phyloP scores from a whole-genome alignment of 2,113 vertebrate genomes.

The Phylloscopus trochilus region DNA sequence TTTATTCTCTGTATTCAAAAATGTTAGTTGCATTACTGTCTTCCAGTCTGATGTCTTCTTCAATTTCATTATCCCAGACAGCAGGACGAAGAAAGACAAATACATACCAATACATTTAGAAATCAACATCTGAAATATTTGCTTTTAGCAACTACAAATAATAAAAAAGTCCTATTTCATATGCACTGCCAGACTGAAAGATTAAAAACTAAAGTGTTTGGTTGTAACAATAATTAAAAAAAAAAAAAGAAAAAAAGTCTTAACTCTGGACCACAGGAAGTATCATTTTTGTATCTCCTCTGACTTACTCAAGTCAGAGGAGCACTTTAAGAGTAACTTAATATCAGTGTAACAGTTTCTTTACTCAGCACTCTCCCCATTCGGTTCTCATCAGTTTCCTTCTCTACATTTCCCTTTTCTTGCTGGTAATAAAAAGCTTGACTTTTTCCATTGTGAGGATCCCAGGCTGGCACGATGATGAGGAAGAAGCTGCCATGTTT shows the following conservation, averaged over 20 bases:
- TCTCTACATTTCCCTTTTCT: not conserved
- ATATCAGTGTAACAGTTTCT: not conserved
- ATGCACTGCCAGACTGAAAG: not conserved
- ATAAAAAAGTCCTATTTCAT: not conserved
- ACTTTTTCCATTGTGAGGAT: not conserved
- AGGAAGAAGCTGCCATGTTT: not conserved
- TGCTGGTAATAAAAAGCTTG: not conserved
- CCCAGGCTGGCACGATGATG: not conserved
- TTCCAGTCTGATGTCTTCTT: not conserved
- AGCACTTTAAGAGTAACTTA: not conserved
- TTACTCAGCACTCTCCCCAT: not conserved
- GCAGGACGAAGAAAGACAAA: not conserved
- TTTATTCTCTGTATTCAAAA: not conserved
- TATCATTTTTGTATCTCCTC: not conserved
- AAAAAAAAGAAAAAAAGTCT: not conserved
- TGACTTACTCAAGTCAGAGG: not conserved
- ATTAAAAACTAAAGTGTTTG: not conserved
- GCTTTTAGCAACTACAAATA: not conserved
- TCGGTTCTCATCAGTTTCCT: not conserved
- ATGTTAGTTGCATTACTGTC: not conserved
- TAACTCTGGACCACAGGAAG: not conserved
- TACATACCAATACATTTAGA: not conserved
- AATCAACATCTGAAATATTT: not conserved
- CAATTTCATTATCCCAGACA: not conserved
- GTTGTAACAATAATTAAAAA: not conserved